Evolutionary conservation across 2,797 vertebrate genomes (phyloP).

Genomic region (Apogon talboti): DNA sequence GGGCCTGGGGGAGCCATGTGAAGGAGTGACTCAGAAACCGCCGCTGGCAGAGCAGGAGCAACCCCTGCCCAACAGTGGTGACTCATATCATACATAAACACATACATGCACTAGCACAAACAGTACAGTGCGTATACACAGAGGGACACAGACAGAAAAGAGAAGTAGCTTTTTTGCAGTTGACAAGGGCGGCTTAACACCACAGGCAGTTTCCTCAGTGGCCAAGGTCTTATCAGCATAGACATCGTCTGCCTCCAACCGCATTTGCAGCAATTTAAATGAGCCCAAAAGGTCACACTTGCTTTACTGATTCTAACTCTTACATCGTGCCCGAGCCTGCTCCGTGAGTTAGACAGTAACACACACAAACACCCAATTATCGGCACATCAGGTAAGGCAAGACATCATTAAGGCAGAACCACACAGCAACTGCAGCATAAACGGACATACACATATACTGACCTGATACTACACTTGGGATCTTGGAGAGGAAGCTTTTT

Average conservation of each 20-base stretch:
- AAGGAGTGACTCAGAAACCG: conserved; percentile 63
- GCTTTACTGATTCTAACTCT: conserved; percentile 46
- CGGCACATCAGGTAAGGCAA: background rate
- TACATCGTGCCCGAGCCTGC: conserved; percentile 10
- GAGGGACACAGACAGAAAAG: conserved; percentile 23
- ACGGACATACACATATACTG: conserved; percentile 41
- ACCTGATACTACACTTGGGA: conserved; percentile 96
- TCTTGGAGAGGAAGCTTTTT: conserved; percentile 98
- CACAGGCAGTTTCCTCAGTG: conserved; percentile 36
- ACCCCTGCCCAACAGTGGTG: conserved; percentile 49
- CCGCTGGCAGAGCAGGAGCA: conserved; percentile 45
- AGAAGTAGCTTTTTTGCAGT: conserved; percentile 24
- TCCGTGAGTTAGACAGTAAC: conserved; percentile 26
- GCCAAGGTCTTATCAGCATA: conserved; percentile 50
- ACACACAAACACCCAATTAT: conserved; percentile 5
- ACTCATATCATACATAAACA: conserved; percentile 61
- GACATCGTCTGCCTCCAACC: conserved; percentile 60
- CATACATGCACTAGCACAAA: conserved; percentile 25
- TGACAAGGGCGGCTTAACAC: conserved; percentile 52
- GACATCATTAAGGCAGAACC: background rate
- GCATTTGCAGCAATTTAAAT: conserved; percentile 63
- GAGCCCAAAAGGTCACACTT: conserved; percentile 71
- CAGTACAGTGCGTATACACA: conserved; percentile 41
- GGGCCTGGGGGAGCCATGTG: conserved; percentile 38
- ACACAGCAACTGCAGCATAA: background rate